Base-by-base conservation (phyloP, 2,113 vertebrate genomes). In the Tenrec ecaudatus region DNA sequence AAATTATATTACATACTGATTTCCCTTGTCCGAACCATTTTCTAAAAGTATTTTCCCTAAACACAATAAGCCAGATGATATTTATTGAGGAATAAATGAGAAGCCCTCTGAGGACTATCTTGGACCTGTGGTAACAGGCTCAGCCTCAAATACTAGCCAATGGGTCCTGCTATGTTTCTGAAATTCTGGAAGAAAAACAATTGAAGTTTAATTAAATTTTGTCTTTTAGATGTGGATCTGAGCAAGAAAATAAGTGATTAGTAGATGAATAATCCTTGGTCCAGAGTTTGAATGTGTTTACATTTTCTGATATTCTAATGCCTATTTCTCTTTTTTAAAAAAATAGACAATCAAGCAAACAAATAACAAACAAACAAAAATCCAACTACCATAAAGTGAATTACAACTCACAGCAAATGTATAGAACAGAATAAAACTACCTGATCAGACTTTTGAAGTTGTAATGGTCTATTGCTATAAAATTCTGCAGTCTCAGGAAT, bases 141-240 rank as follows among this genome's bases (percentile, higher is more conserved):
- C 3, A 47, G n/a, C 20, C 5, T 62, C 91, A 33, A 90, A 64
- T 84, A 71, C 62, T 73, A 33, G 23, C 83, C 25, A 92, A 66
- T 29, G 79, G 23, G 11, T 22, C 4, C 1, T 9, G 68, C n/a
- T 94, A 43, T 87, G n/a, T 77, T 92, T 96, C n/a, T 33, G 40
- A 94, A 94, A 33, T 73, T 83, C 33, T 38, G n/a, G 27, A 85
- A 58, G 75, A 88, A 92, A 89, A 87, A 25, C 29, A 87, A 76
- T 53, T 10, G 86, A 20, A 47, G 60, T 64, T 89, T 22, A 88
- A 57, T 4, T 84, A 38, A 92, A 38, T 20, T 27, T 73, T 27
- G 64, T 76, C 75, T 95, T 93, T 91, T 38, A 87, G 19, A 78
- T 92, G 60, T 78, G 38, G 33, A 40, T 90, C 89, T 53, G 15